These are phyloP conservation scores for Allygus modestus DNA, from an alignment of 2,888 invertebrate genomes.

Conservation along the genomic window DNA sequence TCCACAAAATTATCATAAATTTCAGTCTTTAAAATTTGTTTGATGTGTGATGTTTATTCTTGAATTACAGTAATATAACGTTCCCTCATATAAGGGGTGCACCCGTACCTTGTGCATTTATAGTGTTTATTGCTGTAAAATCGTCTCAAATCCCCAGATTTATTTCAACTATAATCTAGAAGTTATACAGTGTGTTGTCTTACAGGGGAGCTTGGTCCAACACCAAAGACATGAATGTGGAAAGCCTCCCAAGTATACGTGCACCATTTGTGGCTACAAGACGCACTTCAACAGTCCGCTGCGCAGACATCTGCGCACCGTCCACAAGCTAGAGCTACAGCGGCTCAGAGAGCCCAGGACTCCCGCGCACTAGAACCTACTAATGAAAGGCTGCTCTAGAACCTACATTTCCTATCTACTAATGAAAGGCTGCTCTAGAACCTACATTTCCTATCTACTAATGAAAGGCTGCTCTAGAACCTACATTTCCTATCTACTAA, in stretches of 20 bases:
- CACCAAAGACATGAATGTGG: conserved; percentile 72
- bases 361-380: neutral
- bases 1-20: no score
- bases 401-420: neutral
- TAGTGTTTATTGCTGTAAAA: no score
- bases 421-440: neutral
- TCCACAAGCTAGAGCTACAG: conserved; percentile 53
- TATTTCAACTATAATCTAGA: no score
- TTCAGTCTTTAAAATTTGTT: no score
- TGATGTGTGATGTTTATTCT: no score
- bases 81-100: no score
- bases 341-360: conserved; percentile 24
- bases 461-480: neutral
- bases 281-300: conserved; percentile 60
- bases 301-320: conserved; percentile 55
- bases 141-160: no score
- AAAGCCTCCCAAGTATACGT: conserved; percentile 67
- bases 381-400: no score
- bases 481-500: no score
- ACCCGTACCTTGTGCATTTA: no score
- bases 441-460: neutral
- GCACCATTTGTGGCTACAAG: conserved; percentile 41
- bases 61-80: no score
- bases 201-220: conserved; percentile 71
- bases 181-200: neutral